Conservation (phyloP, 2,113 vertebrate genomes). For the Ahaetulla prasina region DNA sequence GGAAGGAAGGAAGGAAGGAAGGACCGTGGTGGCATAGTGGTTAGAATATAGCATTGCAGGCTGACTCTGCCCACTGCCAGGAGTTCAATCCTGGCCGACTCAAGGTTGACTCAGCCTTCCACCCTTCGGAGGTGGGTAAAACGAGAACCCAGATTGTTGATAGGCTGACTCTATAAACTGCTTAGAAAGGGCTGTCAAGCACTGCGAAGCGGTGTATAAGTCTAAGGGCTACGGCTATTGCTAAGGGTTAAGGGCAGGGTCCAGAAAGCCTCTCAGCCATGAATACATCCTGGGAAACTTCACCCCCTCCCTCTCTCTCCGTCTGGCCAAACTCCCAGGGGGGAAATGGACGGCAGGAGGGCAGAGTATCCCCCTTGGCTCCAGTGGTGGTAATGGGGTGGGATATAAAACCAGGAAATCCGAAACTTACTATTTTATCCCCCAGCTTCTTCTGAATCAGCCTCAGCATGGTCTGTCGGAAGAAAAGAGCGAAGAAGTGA, state of each 20-base stretch:
- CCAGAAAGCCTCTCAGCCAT: not conserved
- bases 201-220: too few relatives aligned
- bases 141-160: too few relatives aligned
- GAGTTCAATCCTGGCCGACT: too few relatives aligned
- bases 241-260: not conserved
- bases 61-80: too few relatives aligned
- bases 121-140: too few relatives aligned
- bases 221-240: too few relatives aligned
- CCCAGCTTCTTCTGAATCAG: conserved; percentile 94
- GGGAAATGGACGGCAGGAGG: not conserved
- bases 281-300: not conserved
- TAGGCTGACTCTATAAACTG: too few relatives aligned
- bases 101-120: too few relatives aligned
- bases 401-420: not conserved
- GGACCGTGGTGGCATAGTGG: too few relatives aligned
- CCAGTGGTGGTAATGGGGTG: not conserved
- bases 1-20: too few relatives aligned
- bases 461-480: conserved; percentile 90
- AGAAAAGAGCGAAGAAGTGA: conserved; percentile 13
- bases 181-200: too few relatives aligned
- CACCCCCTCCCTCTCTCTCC: not conserved
- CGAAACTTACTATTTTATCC: conserved; percentile 83
- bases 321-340: not conserved
- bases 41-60: too few relatives aligned
- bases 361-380: not conserved